These are phyloP conservation scores for Trichomycterus rosablanca DNA, from an alignment of 2,113 vertebrate genomes.

Conservation along the genomic window DNA sequence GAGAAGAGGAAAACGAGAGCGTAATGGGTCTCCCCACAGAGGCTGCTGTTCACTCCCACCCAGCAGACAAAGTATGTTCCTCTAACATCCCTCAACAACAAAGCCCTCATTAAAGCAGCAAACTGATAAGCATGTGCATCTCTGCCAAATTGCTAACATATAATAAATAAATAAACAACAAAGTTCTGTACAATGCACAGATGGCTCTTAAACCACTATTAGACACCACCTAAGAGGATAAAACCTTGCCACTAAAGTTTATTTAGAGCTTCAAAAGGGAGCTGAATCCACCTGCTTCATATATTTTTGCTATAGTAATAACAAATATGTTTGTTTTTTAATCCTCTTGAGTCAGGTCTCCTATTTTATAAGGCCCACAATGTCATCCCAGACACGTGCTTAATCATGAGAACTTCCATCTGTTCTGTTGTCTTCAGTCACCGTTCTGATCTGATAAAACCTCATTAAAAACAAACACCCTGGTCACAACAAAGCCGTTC, in stretches of 20 bases:
- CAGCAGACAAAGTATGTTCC: conserved; percentile 13
- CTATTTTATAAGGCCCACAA: too few relatives aligned
- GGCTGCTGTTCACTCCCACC: conserved; percentile 1
- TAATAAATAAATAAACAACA: conserved; percentile 4
- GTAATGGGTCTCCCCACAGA: conserved; percentile 10
- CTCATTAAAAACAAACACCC: too few relatives aligned
- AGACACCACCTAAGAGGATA: background rate
- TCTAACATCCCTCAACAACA: conserved; percentile 11
- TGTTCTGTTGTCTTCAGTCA: too few relatives aligned
- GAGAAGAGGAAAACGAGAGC: background rate
- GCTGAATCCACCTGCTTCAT: too few relatives aligned
- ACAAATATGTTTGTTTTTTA: too few relatives aligned
- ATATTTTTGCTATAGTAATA: background rate
- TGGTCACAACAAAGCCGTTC: too few relatives aligned
- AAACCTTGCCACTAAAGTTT: background rate
- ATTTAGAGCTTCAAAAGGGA: background rate
- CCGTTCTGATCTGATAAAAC: too few relatives aligned
- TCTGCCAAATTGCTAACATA: conserved; percentile 3
- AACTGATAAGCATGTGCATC: conserved; percentile 6
- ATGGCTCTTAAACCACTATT: background rate
- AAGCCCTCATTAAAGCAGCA: conserved; percentile 7
- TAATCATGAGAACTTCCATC: too few relatives aligned
- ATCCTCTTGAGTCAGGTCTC: too few relatives aligned
- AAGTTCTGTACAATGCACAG: conserved; percentile 4
- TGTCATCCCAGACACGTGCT: too few relatives aligned